Percentiles rank a stretch among this genome's conserved stretches.
Evolutionary conservation across 2,888 invertebrate species (phyloP).

Genomic region (Mellilla xanthometata): DNA sequence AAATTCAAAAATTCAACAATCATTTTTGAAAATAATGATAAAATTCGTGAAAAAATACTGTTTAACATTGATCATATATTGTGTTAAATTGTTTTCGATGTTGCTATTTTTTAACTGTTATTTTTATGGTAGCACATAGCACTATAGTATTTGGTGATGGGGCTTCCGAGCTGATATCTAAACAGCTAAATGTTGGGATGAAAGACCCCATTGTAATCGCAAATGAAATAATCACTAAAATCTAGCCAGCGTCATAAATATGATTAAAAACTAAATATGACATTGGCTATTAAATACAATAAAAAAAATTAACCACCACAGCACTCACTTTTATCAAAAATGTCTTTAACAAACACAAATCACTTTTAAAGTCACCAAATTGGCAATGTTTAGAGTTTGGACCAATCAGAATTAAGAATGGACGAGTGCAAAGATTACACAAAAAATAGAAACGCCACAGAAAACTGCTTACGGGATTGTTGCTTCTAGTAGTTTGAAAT

Average conservation of each 20-base stretch:
- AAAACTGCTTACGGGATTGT: conserved; percentile 14
- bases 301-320: background rate
- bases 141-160: conserved; percentile 66
- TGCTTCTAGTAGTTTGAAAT: conserved; percentile 24
- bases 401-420: background rate
- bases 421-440: conserved; percentile 12
- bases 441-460: conserved; percentile 11
- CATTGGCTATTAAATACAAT: background rate
- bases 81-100: conserved; percentile 33
- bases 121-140: conserved; percentile 61
- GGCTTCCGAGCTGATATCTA: conserved; percentile 45
- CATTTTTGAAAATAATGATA: no score
- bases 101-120: conserved; percentile 50
- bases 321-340: conserved; percentile 13
- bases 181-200: conserved; percentile 10
- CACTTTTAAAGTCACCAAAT: conserved; percentile 1
- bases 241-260: conserved; percentile 6
- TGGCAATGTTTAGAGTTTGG: conserved; percentile 16
- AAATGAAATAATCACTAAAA: background rate
- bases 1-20: background rate
- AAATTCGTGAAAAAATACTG: no score
- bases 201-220: background rate
- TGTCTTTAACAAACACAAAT: conserved; percentile 6
- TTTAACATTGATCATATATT: no score
- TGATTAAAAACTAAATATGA: conserved; percentile 2